Evolutionary conservation across 2,888 invertebrate genomes (phyloP).

Genomic region (Drosophila fungiperda): DNA sequence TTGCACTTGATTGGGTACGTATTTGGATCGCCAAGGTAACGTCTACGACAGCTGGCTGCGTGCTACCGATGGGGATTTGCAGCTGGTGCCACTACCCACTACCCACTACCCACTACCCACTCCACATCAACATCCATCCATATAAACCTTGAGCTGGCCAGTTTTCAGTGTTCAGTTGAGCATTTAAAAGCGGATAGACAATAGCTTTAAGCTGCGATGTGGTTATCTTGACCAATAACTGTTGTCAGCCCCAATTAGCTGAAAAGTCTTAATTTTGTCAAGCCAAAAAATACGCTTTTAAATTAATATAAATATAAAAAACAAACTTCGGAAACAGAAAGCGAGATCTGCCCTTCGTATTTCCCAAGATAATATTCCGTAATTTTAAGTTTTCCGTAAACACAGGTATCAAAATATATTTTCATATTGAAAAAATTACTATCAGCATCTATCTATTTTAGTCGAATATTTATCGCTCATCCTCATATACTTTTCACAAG

Average conservation of each 20-base stretch:
- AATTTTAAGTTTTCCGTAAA: too few relatives aligned
- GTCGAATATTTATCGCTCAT: not conserved
- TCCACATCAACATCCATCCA: not conserved
- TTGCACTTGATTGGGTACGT: conserved; percentile 73
- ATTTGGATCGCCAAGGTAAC: conserved; percentile 68
- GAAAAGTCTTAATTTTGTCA: not conserved
- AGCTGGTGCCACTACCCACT: not conserved
- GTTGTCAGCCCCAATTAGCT: conserved; percentile 33
- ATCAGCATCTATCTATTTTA: not conserved
- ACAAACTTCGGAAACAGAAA: not conserved
- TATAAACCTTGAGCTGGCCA: not conserved
- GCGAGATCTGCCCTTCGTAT: not conserved
- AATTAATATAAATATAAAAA: not conserved
- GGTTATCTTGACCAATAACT: conserved; percentile 8
- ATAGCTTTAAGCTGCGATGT: conserved; percentile 12
- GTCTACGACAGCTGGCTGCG: conserved; percentile 14
- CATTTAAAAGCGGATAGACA: conserved; percentile 48
- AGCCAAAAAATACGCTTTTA: not conserved
- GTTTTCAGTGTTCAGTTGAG: conserved; percentile 12
- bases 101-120: not conserved
- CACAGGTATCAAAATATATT: not conserved
- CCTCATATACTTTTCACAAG: not conserved
- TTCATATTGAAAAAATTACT: not conserved
- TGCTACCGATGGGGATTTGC: conserved; percentile 39
- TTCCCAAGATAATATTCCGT: not conserved